Evolutionary conservation across 2,113 vertebrate genomes (phyloP).

Genomic region (Phyllostomus discolor): DNA sequence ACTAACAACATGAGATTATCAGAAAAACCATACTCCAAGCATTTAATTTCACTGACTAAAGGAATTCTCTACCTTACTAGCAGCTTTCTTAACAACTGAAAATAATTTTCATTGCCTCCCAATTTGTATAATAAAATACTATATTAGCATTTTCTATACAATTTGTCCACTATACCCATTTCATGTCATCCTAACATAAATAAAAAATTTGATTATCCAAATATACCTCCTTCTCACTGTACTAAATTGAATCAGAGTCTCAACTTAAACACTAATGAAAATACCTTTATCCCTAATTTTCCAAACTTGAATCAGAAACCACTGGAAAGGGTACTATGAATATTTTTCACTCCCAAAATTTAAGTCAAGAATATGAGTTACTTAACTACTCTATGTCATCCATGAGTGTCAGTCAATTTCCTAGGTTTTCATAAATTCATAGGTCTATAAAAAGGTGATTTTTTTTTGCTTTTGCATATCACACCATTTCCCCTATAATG

Average conservation of each 20-base stretch:
- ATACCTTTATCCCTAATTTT: neutral
- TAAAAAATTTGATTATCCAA: neutral
- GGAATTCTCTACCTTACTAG: neutral
- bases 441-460: neutral
- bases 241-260: neutral
- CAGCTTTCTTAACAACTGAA: neutral
- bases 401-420: neutral
- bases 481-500: neutral
- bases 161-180: neutral
- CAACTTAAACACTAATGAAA: slow-evolving; percentile 28
- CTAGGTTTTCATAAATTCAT: slow-evolving; percentile 4
- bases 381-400: neutral
- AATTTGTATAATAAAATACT: neutral
- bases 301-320: neutral
- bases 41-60: slow-evolving; percentile 40
- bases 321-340: neutral
- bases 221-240: neutral
- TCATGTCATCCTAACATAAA: neutral
- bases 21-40: neutral
- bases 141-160: neutral
- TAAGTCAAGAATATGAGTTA: slow-evolving; percentile 16
- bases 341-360: neutral
- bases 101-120: neutral
- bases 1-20: neutral
- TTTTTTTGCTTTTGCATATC: neutral